phyloP scores from a whole-genome alignment of 2,888 invertebrate species.

The Drosophila leonis region DNA sequence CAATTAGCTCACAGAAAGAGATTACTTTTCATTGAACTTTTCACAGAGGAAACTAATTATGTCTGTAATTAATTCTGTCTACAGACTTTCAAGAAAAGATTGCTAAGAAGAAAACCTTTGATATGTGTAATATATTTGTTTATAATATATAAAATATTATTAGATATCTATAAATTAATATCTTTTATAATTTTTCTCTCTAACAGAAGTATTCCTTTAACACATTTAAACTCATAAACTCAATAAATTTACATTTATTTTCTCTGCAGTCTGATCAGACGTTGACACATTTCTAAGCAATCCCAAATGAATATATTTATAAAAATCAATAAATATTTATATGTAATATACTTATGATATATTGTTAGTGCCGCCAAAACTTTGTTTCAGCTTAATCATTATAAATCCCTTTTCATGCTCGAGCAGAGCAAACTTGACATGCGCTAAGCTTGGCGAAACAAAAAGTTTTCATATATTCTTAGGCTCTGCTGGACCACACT shows the following conservation, averaged over 20 bases:
- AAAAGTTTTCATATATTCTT: conserved; percentile 3
- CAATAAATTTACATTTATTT: not conserved
- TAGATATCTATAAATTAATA: too few relatives aligned
- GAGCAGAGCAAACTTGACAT: not conserved
- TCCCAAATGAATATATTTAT: too few relatives aligned
- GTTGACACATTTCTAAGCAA: not conserved
- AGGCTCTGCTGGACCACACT: not conserved
- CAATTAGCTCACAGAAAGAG: too few relatives aligned
- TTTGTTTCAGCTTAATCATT: conserved; percentile 6
- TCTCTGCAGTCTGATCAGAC: not conserved
- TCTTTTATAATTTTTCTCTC: too few relatives aligned
- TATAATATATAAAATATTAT: too few relatives aligned
- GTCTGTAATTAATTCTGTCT: too few relatives aligned
- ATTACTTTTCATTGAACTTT: too few relatives aligned
- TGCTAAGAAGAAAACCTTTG: too few relatives aligned
- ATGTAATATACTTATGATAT: not conserved
- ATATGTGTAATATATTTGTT: too few relatives aligned
- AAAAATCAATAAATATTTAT: conserved; percentile 6
- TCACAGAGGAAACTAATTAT: too few relatives aligned
- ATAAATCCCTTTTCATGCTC: not conserved
- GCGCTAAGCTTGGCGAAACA: not conserved
- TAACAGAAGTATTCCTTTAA: too few relatives aligned
- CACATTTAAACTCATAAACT: not conserved
- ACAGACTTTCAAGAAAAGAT: too few relatives aligned
- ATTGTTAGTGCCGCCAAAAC: conserved; percentile 1